Evolutionary conservation across 1,140 invertebrate genomes (phyloP).

Genomic region (Pseudomyrmex sp.): DNA sequence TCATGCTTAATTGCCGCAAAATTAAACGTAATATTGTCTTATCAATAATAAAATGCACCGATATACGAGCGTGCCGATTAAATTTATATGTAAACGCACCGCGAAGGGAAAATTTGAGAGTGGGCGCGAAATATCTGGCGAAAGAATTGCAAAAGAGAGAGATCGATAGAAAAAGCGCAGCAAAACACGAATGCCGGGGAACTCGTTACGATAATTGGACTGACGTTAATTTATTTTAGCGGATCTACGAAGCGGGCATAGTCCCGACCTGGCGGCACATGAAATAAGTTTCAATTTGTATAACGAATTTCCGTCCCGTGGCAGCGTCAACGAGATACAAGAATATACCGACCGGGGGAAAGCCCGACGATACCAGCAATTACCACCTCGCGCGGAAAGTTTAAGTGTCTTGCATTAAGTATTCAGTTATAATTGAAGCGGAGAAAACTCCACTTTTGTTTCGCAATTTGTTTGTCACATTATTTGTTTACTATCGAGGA

Average conservation of each 20-base stretch:
- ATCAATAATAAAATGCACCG: too few relatives aligned
- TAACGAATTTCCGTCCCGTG: conserved; percentile 49
- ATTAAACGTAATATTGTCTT: too few relatives aligned
- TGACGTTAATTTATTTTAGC: conserved; percentile 60
- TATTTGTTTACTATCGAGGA: background rate
- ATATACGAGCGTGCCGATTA: too few relatives aligned
- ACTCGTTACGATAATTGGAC: conserved; percentile 62
- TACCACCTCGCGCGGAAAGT: conserved; percentile 1
- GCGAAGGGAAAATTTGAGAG: too few relatives aligned
- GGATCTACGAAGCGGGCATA: conserved; percentile 18
- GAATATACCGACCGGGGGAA: background rate
- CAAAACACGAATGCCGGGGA: conserved; percentile 11
- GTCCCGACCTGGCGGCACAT: background rate
- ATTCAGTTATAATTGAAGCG: conserved; percentile 47
- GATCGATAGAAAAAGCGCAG: conserved; percentile 44
- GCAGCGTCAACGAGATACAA: conserved; percentile 37
- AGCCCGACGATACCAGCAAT: conserved; percentile 36
- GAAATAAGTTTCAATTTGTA: conserved; percentile 60
- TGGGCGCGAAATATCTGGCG: too few relatives aligned
- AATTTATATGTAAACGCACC: too few relatives aligned
- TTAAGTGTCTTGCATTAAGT: conserved; percentile 27
- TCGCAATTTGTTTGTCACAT: conserved; percentile 23
- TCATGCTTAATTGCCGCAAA: too few relatives aligned
- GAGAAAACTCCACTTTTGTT: conserved; percentile 21
- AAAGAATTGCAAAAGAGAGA: background rate